Conservation (phyloP, 1,140 invertebrate species). For the Achroia grisella region DNA sequence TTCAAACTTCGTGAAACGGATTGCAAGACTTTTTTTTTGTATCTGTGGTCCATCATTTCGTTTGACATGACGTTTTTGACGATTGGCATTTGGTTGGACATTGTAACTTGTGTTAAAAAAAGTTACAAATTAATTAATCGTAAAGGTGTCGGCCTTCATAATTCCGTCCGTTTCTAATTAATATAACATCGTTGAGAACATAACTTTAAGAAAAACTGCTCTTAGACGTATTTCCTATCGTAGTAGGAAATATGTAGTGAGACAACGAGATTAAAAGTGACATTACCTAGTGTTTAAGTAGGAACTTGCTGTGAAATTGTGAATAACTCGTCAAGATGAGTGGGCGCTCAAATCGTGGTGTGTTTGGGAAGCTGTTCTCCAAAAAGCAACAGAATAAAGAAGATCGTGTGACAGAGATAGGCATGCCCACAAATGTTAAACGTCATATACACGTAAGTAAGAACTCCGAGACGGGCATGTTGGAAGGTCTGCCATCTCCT, state of each 20-base stretch:
- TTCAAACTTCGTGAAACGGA: conserved; percentile 14
- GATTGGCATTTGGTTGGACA: conserved; percentile 57
- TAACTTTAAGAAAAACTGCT: neutral
- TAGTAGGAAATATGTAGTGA: conserved; percentile 52
- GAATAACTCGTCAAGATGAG: conserved; percentile 53
- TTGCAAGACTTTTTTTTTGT: conserved; percentile 23
- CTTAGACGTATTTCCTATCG: conserved; percentile 38
- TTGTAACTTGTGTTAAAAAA: too few relatives aligned
- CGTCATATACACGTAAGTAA: conserved; percentile 88
- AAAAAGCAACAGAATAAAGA: conserved; percentile 56
- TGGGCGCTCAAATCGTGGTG: conserved; percentile 63
- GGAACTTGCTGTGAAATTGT: conserved; percentile 14
- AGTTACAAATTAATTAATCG: too few relatives aligned
- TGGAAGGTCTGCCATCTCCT: conserved; percentile 85
- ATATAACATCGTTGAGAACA: conserved; percentile 29
- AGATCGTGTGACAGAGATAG: conserved; percentile 77
- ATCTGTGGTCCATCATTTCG: neutral
- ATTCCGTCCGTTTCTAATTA: conserved; percentile 58
- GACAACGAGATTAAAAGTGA: conserved; percentile 34
- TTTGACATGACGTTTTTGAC: conserved; percentile 29
- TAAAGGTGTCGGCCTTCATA: conserved; percentile 40
- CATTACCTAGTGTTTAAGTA: conserved; percentile 38
- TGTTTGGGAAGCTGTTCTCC: conserved; percentile 68
- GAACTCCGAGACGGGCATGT: conserved; percentile 83
- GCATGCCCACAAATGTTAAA: conserved; percentile 84